These are phyloP conservation scores for Haliclystus octoradiatus DNA, from an alignment of 30 jellyfish, hydroid and myxozoan genomes.

Conservation along the genomic window DNA sequence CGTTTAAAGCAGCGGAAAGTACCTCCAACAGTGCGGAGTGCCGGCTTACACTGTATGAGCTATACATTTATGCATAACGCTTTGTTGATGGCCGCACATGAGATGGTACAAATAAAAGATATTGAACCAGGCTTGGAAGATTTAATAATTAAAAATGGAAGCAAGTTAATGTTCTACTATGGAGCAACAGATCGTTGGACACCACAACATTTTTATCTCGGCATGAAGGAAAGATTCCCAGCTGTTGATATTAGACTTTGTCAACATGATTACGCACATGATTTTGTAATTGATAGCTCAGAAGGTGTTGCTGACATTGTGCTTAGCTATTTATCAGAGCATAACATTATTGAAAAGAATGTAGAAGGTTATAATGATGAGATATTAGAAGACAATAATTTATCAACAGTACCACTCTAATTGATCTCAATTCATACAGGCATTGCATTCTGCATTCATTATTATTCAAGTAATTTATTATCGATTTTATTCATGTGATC, in stretches of 20 bases:
- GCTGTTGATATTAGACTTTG: slow-evolving; percentile 54
- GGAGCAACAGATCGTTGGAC: slow-evolving; percentile 73
- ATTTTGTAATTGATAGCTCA: slow-evolving; percentile 74
- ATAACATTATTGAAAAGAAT: not conserved
- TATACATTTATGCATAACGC: slow-evolving; percentile 64
- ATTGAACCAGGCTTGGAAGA: slow-evolving; percentile 20
- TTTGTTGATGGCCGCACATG: slow-evolving; percentile 55
- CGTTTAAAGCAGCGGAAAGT: slow-evolving; percentile 54
- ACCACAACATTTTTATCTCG: slow-evolving; percentile 49
- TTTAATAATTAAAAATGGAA: slow-evolving; percentile 17
- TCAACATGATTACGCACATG: slow-evolving; percentile 49
- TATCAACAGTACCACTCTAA: too few species aligned
- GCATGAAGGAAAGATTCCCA: slow-evolving; percentile 62
- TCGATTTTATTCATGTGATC: too few species aligned
- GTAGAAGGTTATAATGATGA: too few species aligned
- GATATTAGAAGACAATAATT: too few species aligned
- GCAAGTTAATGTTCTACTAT: slow-evolving; percentile 50
- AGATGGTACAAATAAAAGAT: slow-evolving; percentile 51
- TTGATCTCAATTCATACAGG: too few species aligned
- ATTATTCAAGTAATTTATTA: too few species aligned
- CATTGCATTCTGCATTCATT: too few species aligned
- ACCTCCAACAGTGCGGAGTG: slow-evolving; percentile 22
- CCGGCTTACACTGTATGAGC: slow-evolving; percentile 28
- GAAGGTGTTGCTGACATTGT: slow-evolving; percentile 54
- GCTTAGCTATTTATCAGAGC: slow-evolving; percentile 30